Conservation (phyloP, 2,888 invertebrate species). For the Notodonta dromedarius region DNA sequence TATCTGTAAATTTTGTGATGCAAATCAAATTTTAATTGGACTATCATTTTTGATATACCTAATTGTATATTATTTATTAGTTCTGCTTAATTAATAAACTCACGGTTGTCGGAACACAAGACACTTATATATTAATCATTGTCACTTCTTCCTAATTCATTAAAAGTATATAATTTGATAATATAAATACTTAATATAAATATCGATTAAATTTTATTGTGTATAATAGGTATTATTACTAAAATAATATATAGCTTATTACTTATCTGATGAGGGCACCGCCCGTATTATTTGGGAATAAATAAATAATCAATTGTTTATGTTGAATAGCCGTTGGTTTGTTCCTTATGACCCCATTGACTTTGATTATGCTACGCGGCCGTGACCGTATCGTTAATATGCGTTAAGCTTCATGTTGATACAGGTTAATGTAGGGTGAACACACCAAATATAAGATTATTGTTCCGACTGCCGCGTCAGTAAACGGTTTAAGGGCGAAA, state of each 20-base stretch:
- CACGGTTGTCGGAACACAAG: constrained; percentile 33
- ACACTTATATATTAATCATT: constrained; percentile 30
- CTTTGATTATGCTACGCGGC: constrained; percentile 18
- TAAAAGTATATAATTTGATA: constrained; percentile 30
- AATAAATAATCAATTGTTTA: constrained; percentile 8
- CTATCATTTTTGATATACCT: constrained; percentile 29
- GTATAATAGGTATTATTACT: not conserved
- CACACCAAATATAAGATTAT: constrained; percentile 17
- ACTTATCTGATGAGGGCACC: not conserved
- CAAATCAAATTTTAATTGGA: constrained; percentile 36
- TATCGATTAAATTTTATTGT: constrained; percentile 1
- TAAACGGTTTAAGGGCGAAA: constrained; percentile 5
- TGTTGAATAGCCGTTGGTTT: constrained; percentile 13
- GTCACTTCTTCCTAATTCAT: constrained; percentile 39
- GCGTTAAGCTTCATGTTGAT: constrained; percentile 15
- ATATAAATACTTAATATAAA: constrained; percentile 11
- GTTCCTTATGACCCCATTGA: constrained; percentile 32
- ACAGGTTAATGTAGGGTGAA: constrained; percentile 28
- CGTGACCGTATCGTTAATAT: constrained; percentile 24
- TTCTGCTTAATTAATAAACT: constrained; percentile 30
- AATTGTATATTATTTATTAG: constrained; percentile 39
- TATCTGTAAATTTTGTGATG: constrained; percentile 23
- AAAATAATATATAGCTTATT: constrained; percentile 1
- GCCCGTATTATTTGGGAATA: constrained; percentile 6
- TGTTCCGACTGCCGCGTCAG: constrained; percentile 20